Conservation (phyloP, 1,140 invertebrate genomes). For the Drosophila baimaii region DNA sequence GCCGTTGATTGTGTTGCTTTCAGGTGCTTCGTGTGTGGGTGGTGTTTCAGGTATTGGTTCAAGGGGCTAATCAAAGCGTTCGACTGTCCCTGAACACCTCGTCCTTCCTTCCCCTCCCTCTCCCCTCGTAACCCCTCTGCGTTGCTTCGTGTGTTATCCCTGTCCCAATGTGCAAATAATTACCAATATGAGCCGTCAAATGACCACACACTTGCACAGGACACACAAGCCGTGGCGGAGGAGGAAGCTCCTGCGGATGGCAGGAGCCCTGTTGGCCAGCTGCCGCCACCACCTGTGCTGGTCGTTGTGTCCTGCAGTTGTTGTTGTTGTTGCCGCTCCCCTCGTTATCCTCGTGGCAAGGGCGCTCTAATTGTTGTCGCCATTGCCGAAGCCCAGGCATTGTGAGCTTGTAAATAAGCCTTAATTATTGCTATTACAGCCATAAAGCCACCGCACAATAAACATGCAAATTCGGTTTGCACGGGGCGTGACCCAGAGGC, state of each 20-base stretch:
- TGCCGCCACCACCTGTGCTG: constrained; percentile 23
- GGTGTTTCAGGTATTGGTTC: background rate
- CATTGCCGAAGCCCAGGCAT: constrained; percentile 38
- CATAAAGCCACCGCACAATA: constrained; percentile 80
- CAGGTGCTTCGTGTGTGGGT: constrained; percentile 2
- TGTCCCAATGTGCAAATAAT: constrained; percentile 71
- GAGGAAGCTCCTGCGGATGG: constrained; percentile 48
- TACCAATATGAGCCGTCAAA: constrained; percentile 79
- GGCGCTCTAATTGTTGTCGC: constrained; percentile 64
- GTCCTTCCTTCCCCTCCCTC: background rate
- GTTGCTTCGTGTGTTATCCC: constrained; percentile 19
- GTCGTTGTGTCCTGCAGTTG: constrained; percentile 10
- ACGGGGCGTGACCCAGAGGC: constrained; percentile 36
- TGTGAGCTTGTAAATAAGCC: constrained; percentile 78
- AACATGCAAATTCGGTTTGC: constrained; percentile 74
- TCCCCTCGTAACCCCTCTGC: too few relatives aligned
- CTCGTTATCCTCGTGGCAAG: constrained; percentile 32
- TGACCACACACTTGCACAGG: constrained; percentile 51
- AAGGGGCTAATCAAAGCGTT: constrained; percentile 60
- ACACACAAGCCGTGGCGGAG: constrained; percentile 7
- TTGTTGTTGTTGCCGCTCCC: constrained; percentile 14
- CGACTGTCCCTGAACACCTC: constrained; percentile 30
- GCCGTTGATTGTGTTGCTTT: constrained; percentile 35
- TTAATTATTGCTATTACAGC: constrained; percentile 79
- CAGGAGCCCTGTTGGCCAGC: constrained; percentile 45